These are phyloP conservation scores for Tupaia tana DNA, from an alignment of 2,113 vertebrate species.

Conservation along the genomic window DNA sequence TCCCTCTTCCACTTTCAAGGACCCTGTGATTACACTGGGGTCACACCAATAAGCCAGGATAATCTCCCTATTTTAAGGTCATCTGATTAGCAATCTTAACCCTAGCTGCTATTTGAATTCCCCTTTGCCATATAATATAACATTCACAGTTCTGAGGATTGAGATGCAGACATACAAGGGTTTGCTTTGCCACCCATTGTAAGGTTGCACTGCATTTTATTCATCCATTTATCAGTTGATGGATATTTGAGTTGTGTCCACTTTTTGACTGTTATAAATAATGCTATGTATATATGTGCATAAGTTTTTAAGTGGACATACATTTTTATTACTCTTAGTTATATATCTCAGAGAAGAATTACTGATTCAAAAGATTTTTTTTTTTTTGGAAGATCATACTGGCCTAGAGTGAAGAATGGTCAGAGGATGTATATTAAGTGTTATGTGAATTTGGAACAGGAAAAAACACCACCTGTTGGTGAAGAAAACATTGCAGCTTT, in stretches of 20 bases:
- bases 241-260: no score
- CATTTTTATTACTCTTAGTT: background rate
- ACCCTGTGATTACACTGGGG: background rate
- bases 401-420: background rate
- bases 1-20: background rate
- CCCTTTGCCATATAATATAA: slow-evolving; percentile 4
- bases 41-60: background rate
- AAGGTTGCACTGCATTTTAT: background rate
- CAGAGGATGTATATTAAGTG: background rate
- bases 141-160: background rate
- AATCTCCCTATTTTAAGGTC: no score
- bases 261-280: background rate
- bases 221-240: no score
- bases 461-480: background rate
- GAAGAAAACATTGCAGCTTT: background rate
- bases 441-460: background rate
- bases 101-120: background rate
- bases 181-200: background rate
- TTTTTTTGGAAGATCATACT: slow-evolving; percentile 40
- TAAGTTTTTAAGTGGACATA: background rate
- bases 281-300: background rate
- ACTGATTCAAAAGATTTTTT: background rate
- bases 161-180: background rate
- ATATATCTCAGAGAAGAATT: background rate
- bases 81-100: background rate